A percentile compares a stretch with the other conserved stretches of the same genome.
Evolutionary conservation across 2,797 vertebrate genomes (phyloP).

Genomic region (Manis javanica): DNA sequence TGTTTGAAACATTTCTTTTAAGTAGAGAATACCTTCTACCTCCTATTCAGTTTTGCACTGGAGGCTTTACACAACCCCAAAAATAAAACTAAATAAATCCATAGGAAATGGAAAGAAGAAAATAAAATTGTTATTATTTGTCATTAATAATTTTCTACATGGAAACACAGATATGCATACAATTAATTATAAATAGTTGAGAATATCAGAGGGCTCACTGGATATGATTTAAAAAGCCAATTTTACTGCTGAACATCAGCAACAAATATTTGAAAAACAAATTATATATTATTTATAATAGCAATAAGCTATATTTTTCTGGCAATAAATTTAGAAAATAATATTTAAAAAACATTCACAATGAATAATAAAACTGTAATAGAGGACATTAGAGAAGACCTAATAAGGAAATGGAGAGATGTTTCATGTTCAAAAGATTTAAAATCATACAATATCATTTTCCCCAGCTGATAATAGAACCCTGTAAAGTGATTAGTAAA

Average conservation of each 20-base stretch:
- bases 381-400: background rate
- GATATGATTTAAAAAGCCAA: constrained; percentile 49
- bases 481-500: background rate
- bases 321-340: constrained; percentile 51
- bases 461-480: background rate
- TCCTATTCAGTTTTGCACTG: background rate
- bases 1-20: background rate
- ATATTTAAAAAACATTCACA: background rate
- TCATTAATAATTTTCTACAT: constrained; percentile 37
- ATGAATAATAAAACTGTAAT: constrained; percentile 28
- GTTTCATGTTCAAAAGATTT: background rate
- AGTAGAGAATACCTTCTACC: background rate
- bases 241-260: constrained; percentile 27
- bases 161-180: background rate
- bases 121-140: constrained; percentile 24
- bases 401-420: background rate
- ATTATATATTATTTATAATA: constrained; percentile 46
- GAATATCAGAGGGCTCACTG: background rate
- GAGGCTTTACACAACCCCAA: background rate
- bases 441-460: background rate
- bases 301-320: constrained; percentile 40
- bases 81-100: background rate
- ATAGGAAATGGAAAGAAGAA: background rate
- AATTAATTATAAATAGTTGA: constrained; percentile 50
- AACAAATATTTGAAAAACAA: constrained; percentile 36